A percentile compares a stretch with the other conserved stretches of the same genome.
Conservation (phyloP, 2,888 invertebrate species). For the Lepidochrysops patricia region DNA sequence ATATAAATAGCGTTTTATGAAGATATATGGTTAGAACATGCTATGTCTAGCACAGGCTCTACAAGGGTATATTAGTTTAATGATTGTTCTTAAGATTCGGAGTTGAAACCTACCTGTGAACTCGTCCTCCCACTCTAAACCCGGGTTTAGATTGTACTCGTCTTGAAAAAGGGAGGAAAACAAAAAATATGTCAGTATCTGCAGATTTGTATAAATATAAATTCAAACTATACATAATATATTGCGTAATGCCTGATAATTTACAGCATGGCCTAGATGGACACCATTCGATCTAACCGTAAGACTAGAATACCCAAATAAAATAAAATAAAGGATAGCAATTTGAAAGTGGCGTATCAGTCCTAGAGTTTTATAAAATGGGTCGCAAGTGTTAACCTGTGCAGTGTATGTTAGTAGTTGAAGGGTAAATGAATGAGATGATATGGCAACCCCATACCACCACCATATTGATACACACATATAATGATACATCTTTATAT, state of each 20-base stretch:
- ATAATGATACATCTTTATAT: slow-evolving; percentile 38
- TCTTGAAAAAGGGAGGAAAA: slow-evolving; percentile 88
- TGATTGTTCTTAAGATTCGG: slow-evolving; percentile 63
- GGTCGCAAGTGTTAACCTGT: slow-evolving; percentile 57
- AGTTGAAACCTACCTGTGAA: slow-evolving; percentile 95
- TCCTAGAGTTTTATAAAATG: slow-evolving; percentile 38
- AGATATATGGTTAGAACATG: slow-evolving; percentile 59
- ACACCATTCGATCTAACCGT: slow-evolving; percentile 34
- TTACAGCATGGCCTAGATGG: slow-evolving; percentile 60
- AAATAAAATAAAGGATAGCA: neutral
- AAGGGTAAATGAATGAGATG: slow-evolving; percentile 67
- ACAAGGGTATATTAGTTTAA: slow-evolving; percentile 60
- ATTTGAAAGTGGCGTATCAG: slow-evolving; percentile 20
- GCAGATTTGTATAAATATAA: slow-evolving; percentile 57
- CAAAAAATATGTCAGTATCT: slow-evolving; percentile 73
- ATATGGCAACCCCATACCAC: slow-evolving; percentile 65
- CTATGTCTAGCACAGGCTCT: slow-evolving; percentile 69
- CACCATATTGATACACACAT: slow-evolving; percentile 65
- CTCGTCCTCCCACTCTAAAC: slow-evolving; percentile 99
- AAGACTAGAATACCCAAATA: slow-evolving; percentile 27
- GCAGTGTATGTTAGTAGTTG: slow-evolving; percentile 67
- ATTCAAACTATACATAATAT: slow-evolving; percentile 55
- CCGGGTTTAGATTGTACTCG: slow-evolving; percentile 99
- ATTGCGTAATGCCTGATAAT: slow-evolving; percentile 62
- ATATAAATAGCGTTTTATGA: slow-evolving; percentile 50